phyloP scores from a whole-genome alignment of 1,140 invertebrate genomes.

The Lethrus apterus region DNA sequence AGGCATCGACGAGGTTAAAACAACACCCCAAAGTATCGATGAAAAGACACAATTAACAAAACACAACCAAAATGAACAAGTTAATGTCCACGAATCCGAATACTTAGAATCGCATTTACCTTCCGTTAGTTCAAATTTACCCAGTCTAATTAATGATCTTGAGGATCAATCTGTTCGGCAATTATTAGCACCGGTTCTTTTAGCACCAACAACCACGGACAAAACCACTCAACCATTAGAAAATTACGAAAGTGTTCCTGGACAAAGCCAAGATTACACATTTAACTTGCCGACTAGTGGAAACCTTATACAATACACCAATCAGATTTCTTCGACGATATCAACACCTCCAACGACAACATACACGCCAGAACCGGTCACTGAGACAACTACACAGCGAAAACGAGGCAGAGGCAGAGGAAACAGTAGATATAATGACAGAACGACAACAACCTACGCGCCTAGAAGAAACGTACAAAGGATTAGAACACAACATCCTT shows the following conservation, averaged over 20 bases:
- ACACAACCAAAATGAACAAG: too few relatives aligned
- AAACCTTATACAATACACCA: neutral
- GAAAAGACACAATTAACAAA: too few relatives aligned
- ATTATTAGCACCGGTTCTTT: conserved; percentile 28
- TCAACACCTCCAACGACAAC: conserved; percentile 11
- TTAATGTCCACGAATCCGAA: too few relatives aligned
- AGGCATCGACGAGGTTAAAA: too few relatives aligned
- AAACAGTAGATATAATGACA: neutral
- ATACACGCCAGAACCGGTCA: neutral
- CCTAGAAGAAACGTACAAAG: conserved; percentile 4
- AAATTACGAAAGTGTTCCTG: conserved; percentile 17
- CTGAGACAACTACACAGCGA: neutral
- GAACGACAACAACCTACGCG: neutral
- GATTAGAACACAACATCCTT: conserved; percentile 21
- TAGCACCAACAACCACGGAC: conserved; percentile 23
- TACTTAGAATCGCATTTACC: conserved; percentile 41
- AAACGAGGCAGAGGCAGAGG: neutral
- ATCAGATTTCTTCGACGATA: neutral
- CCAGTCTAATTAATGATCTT: conserved; percentile 52
- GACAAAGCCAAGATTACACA: conserved; percentile 3
- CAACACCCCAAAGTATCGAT: too few relatives aligned
- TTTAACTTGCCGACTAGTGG: too few relatives aligned
- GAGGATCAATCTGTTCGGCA: conserved; percentile 43
- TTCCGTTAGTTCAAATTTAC: conserved; percentile 47
- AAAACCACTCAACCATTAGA: conserved; percentile 2